Base-by-base conservation (phyloP, 2,888 invertebrate genomes). In the Hirtodrosophila histrioides region DNA sequence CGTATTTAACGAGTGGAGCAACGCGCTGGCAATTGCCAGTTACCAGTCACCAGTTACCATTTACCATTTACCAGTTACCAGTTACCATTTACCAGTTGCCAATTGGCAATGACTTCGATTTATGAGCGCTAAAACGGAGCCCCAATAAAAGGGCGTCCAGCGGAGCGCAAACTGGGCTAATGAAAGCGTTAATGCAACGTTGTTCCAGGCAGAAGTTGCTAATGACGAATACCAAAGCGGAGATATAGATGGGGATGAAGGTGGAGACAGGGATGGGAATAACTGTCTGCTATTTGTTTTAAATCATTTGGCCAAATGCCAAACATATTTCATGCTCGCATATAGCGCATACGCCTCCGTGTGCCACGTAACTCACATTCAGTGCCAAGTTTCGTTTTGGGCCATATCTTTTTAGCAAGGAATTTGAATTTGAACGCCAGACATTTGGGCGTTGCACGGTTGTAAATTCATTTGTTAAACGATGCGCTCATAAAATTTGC, bases 381-480 rank as follows among this genome's bases (percentile, higher is more conserved):
- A 63, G 43, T 69, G 80, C 81, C 78, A 77, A 77, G 70, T 66
- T 60, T 68, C 56, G 63, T 71, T 75, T 67, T 71, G 56, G 54
- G 54, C 70, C 62, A 65, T 49, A 62, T 64, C 66, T 62, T 55
- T n/a, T 12, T 50, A 50, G 57, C 61, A 61, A 74, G 77, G 81
- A 89, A 90, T 90, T 90, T 89, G 89, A 86, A 89, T 89, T 90
- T 90, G 90, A 91, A 91, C 91, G 91, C 91, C 91, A 91, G 91
- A 91, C 91, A 89, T 88, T 91, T 91, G 91, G 91, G 91, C 91
- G 91, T 91, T 91, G 88, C 91, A 88, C 87, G 89, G 91, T 90
- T 91, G 91, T 91, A 91, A 91, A 91, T 91, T 91, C 91, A 91
- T 91, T 91, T 91, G 91, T 90, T 91, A 91, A 91, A 91, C 89